These are phyloP conservation scores for Eretmochelys imbricata DNA, from an alignment of 2,113 vertebrate species.

Conservation along the genomic window DNA sequence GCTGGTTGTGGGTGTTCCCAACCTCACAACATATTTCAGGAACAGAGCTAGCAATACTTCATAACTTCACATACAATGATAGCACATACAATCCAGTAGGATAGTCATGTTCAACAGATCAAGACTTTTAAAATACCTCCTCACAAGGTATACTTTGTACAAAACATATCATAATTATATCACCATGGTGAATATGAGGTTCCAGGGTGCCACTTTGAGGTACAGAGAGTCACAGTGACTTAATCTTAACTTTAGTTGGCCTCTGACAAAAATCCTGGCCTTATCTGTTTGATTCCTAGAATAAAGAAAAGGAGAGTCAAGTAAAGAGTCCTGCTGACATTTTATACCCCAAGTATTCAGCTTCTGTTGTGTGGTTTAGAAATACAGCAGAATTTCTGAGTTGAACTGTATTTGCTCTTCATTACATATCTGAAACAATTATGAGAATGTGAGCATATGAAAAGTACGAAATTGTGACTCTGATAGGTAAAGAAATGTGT, in stretches of 20 bases:
- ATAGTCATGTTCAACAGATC: no score
- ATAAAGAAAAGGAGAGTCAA: not conserved
- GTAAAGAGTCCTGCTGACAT: not conserved
- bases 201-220: no score
- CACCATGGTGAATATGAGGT: no score
- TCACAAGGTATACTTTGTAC: no score
- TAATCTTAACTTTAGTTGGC: not conserved
- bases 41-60: no score
- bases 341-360: not conserved
- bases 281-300: not conserved
- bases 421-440: not conserved
- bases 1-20: no score
- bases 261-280: not conserved
- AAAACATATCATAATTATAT: no score
- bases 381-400: not conserved
- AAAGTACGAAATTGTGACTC: not conserved
- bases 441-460: not conserved
- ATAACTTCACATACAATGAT: no score
- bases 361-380: not conserved
- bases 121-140: no score
- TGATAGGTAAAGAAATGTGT: not conserved
- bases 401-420: not conserved
- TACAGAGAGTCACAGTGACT: no score
- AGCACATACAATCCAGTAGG: no score
- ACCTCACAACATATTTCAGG: no score